Percentiles rank a stretch among this genome's conserved stretches.
phyloP scores from a whole-genome alignment of 2,113 vertebrate genomes.

The Grammomys dolichurus region DNA sequence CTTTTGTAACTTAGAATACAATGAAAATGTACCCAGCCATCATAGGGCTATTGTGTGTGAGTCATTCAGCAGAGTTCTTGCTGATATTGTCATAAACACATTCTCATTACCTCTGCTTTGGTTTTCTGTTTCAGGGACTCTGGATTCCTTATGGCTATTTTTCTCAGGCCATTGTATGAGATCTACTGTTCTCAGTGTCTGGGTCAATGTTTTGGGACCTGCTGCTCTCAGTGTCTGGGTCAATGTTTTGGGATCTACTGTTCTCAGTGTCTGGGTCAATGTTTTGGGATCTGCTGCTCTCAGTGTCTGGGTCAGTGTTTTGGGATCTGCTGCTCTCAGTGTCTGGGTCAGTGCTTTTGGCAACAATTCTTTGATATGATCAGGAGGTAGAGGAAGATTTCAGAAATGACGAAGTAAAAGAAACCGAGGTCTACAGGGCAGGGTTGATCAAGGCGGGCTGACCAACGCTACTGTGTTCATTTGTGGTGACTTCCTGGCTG shows the following conservation, averaged over 20 bases:
- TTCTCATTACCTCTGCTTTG: neutral
- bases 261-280: no score
- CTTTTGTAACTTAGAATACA: slow-evolving; percentile 24
- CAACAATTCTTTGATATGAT: neutral
- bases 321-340: no score
- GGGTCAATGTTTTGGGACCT: neutral
- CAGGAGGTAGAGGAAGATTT: neutral
- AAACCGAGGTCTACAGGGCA: neutral
- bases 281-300: neutral
- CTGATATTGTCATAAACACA: neutral
- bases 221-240: no score
- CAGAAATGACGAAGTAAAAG: neutral
- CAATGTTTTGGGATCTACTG: neutral
- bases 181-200: neutral
- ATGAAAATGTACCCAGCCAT: neutral
- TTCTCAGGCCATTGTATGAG: neutral
- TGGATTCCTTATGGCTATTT: neutral
- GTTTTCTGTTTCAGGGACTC: neutral
- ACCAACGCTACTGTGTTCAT: neutral
- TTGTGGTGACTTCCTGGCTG: neutral
- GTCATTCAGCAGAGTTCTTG: neutral
- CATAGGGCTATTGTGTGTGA: neutral
- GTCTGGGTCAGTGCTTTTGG: neutral
- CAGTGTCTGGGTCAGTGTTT: neutral
- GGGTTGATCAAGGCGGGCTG: neutral